phyloP scores from a whole-genome alignment of 1,140 invertebrate genomes.

The Phocides pigmalion region DNA sequence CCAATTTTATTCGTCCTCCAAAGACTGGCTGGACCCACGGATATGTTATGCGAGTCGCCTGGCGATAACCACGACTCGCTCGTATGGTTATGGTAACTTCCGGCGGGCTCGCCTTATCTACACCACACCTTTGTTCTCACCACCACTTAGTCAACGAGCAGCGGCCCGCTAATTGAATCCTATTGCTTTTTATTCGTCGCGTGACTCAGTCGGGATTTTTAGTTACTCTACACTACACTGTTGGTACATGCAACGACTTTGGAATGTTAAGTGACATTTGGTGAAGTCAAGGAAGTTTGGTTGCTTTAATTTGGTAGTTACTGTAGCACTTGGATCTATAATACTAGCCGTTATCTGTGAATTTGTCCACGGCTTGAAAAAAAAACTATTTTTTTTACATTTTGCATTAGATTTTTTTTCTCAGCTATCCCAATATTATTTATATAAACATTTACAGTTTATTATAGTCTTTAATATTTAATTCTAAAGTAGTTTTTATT shows the following conservation, averaged over 20 bases:
- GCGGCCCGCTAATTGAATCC: conserved; percentile 57
- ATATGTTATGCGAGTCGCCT: conserved; percentile 25
- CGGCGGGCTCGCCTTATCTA: conserved; percentile 59
- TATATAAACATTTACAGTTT: too few relatives aligned
- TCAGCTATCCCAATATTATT: too few relatives aligned
- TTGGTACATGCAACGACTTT: conserved; percentile 1
- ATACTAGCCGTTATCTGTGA: too few relatives aligned
- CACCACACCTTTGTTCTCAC: conserved; percentile 65
- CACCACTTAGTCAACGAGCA: conserved; percentile 52
- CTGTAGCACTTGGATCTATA: too few relatives aligned
- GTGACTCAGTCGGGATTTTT: conserved; percentile 24
- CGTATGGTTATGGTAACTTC: conserved; percentile 62
- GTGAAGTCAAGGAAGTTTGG: neutral
- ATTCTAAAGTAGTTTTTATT: too few relatives aligned
- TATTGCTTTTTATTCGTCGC: conserved; percentile 51
- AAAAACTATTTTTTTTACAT: too few relatives aligned
- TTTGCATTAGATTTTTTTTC: too few relatives aligned
- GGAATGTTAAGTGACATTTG: conserved; percentile 10
- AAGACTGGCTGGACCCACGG: conserved; percentile 25
- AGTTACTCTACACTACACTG: conserved; percentile 10
- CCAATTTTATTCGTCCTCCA: conserved; percentile 2
- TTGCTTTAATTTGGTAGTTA: too few relatives aligned
- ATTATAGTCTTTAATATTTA: too few relatives aligned
- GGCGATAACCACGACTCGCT: conserved; percentile 8
- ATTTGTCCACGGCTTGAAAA: too few relatives aligned